A percentile compares a stretch with the other conserved stretches of the same genome.
Evolutionary conservation across 2,797 vertebrate species (phyloP).

Genomic region (Sebastes matsubarae): DNA sequence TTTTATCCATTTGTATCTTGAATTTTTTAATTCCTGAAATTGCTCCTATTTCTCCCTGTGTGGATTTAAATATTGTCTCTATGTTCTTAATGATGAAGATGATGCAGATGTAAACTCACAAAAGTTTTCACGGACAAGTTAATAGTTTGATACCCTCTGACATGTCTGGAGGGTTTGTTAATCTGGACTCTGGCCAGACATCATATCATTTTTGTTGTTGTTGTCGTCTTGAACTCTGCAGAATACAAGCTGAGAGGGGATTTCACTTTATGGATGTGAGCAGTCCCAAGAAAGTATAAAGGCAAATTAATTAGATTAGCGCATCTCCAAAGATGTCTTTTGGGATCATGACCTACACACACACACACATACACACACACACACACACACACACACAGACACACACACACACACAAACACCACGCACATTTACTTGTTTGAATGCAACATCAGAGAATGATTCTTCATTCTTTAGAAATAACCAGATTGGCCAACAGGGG

Average conservation of each 20-base stretch:
- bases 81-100: neutral
- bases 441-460: neutral
- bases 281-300: neutral
- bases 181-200: neutral
- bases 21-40: too few relatives aligned
- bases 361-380: too few relatives aligned
- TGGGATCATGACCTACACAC: neutral
- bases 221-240: neutral
- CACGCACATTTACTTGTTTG: neutral
- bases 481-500: slow-evolving; percentile 4
- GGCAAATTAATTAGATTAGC: neutral
- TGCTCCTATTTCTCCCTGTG: neutral
- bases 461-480: neutral
- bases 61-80: neutral
- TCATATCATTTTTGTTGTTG: neutral
- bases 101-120: neutral
- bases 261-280: neutral
- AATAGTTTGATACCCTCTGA: neutral
- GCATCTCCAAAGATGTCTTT: neutral
- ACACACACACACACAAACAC: neutral
- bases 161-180: neutral
- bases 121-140: neutral
- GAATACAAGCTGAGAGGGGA: neutral
- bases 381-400: too few relatives aligned
- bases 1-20: too few relatives aligned